These are phyloP conservation scores for Dicrurus megarhynchus DNA, from an alignment of 2,113 vertebrate species.

Conservation along the genomic window DNA sequence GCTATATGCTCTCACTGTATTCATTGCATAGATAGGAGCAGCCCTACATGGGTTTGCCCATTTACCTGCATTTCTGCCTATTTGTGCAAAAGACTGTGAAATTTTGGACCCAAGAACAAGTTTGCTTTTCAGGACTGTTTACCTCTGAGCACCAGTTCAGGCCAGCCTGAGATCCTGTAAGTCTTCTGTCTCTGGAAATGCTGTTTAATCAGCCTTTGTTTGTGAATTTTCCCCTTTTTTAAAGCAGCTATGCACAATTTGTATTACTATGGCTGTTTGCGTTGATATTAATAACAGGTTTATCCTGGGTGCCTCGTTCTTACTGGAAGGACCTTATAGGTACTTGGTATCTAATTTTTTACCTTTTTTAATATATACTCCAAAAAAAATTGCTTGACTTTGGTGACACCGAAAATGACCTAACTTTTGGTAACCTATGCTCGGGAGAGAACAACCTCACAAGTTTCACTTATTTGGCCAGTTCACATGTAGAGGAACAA, in stretches of 20 bases:
- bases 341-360: background rate
- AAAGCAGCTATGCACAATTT: background rate
- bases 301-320: background rate
- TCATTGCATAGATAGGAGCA: background rate
- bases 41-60: rapidly evolving
- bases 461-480: background rate
- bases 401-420: background rate
- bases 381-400: background rate
- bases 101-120: background rate
- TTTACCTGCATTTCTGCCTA: rapidly evolving
- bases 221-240: background rate
- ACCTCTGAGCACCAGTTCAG: background rate
- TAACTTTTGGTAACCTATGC: background rate
- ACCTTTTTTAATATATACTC: background rate
- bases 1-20: too few relatives aligned
- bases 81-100: background rate
- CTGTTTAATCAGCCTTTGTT: background rate
- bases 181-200: background rate
- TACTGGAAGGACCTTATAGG: background rate
- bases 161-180: background rate
- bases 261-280: background rate
- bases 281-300: background rate
- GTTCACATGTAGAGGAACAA: background rate
- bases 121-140: background rate
- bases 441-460: background rate